Percentiles rank a stretch among this genome's conserved stretches.
Conservation (phyloP, 2,888 invertebrate species). For the Seladonia tumulorum region DNA sequence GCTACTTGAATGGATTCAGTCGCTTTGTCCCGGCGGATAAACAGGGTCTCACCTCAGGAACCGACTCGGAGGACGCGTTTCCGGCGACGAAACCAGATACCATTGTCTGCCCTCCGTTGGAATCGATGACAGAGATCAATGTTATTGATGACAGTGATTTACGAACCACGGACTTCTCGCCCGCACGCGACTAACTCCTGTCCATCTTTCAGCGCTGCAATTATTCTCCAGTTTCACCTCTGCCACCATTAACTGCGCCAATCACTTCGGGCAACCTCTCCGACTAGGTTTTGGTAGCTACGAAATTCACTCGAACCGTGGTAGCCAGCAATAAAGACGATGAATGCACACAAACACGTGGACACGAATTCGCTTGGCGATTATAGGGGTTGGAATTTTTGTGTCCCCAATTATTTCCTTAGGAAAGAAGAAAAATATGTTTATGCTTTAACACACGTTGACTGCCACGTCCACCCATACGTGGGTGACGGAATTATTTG, state of each 20-base stretch:
- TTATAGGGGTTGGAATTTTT: no score
- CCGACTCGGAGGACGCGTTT: conserved; percentile 47
- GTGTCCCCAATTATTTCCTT: no score
- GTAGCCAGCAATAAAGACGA: neutral
- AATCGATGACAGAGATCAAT: conserved; percentile 46
- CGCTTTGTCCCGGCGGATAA: conserved; percentile 62
- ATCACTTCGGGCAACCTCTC: neutral
- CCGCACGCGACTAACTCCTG: conserved; percentile 2
- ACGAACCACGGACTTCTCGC: neutral
- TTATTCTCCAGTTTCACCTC: conserved; percentile 21
- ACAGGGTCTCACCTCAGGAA: conserved; percentile 55
- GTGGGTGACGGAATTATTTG: no score
- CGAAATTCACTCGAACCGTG: neutral
- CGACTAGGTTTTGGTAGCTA: neutral
- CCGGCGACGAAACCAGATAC: conserved; percentile 34
- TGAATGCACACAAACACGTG: neutral
- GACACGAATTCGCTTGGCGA: neutral
- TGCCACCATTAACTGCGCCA: neutral
- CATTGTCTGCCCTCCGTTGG: conserved; percentile 41
- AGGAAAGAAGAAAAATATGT: no score
- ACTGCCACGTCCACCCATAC: no score
- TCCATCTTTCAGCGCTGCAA: conserved; percentile 11
- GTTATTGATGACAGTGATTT: conserved; percentile 51
- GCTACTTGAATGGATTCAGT: conserved; percentile 66
- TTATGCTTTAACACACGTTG: no score